Evolutionary conservation across 1,140 invertebrate species (phyloP).

Genomic region (Tyrophagus putrescentiae): DNA sequence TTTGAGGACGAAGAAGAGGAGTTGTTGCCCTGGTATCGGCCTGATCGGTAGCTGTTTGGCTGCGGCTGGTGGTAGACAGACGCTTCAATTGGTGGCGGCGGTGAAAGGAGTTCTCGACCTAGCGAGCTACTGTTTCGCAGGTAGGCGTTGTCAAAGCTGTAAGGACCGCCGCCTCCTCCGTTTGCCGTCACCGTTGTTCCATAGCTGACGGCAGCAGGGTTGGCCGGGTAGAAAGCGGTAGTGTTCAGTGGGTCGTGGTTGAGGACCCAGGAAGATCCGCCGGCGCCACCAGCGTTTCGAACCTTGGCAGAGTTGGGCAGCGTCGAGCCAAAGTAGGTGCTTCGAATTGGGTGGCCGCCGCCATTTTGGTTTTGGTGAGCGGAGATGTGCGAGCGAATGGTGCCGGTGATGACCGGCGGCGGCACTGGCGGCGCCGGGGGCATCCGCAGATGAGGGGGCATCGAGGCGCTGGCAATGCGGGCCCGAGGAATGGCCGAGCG

Average conservation of each 20-base stretch:
- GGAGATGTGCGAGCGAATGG: background rate
- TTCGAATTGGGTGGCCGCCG: background rate
- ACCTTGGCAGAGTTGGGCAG: background rate
- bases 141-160: no score
- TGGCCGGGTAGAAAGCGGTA: no score
- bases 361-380: constrained; percentile 1
- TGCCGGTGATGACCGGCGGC: background rate
- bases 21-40: background rate
- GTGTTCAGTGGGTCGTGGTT: no score
- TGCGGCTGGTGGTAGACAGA: no score
- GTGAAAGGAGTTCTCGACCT: no score
- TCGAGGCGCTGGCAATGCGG: constrained; percentile 33
- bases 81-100: no score
- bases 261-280: background rate
- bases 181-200: constrained; percentile 6
- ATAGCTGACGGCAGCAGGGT: background rate
- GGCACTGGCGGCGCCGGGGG: no score
- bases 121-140: no score
- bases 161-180: constrained; percentile 3
- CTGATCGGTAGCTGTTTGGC: no score
- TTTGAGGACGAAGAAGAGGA: background rate
- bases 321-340: constrained; percentile 10
- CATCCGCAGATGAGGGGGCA: constrained; percentile 20
- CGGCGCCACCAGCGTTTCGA: background rate
- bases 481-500: constrained; percentile 71